phyloP scores from a whole-genome alignment of 2,113 vertebrate species.

The Ellobius talpinus region DNA sequence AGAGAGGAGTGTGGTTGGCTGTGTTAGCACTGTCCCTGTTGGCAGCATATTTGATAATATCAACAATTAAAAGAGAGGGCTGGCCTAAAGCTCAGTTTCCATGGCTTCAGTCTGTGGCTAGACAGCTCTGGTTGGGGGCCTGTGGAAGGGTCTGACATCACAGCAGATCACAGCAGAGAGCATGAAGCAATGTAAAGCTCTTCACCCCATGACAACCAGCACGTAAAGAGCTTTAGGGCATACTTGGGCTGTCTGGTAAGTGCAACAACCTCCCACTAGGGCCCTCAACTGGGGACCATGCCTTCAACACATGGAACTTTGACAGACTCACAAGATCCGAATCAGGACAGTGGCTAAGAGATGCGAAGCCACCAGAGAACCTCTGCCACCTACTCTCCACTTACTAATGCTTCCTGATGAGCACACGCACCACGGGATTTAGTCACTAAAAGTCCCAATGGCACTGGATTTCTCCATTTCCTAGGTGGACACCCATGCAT shows the following conservation, averaged over 20 bases:
- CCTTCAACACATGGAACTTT: neutral
- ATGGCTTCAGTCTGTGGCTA: neutral
- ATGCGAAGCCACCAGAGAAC: neutral
- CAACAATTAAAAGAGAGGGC: neutral
- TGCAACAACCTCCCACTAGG: neutral
- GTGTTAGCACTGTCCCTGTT: too few species aligned
- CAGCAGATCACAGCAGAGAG: neutral
- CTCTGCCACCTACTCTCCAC: too few species aligned
- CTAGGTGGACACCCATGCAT: neutral
- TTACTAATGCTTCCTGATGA: neutral
- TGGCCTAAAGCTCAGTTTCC: neutral
- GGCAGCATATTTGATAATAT: neutral
- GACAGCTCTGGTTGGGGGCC: neutral
- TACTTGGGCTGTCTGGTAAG: neutral
- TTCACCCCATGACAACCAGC: neutral
- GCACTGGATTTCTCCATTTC: neutral
- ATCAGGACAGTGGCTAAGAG: neutral
- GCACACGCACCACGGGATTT: fast-evolving
- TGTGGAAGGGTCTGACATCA: too few species aligned
- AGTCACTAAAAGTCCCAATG: neutral
- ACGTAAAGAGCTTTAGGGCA: neutral
- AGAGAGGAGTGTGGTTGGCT: neutral
- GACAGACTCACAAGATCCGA: neutral
- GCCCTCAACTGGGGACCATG: neutral
- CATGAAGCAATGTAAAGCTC: neutral